Conservation (phyloP, 1,140 invertebrate genomes). For the Drosophila athabasca region DNA sequence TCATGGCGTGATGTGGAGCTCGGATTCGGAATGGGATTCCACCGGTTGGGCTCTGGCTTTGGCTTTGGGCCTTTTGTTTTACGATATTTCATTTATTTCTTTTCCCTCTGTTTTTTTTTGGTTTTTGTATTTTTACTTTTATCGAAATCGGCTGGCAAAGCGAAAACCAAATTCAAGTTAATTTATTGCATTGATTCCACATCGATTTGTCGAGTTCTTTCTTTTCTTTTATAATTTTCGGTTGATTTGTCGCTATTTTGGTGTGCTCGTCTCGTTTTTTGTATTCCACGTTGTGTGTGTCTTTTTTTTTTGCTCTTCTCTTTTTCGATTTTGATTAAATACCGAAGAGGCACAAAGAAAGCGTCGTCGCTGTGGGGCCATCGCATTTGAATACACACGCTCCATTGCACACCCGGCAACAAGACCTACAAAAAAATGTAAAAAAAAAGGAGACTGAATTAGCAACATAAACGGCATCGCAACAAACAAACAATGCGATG, state of each 20-base stretch:
- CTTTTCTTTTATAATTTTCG: constrained; percentile 77
- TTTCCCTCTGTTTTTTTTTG: constrained; percentile 3
- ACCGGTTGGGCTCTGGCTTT: not conserved
- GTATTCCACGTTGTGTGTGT: constrained; percentile 37
- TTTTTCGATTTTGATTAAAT: constrained; percentile 54
- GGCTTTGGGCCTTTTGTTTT: constrained; percentile 28
- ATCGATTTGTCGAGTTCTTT: constrained; percentile 77
- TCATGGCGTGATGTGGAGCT: constrained; percentile 42
- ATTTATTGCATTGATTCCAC: constrained; percentile 79
- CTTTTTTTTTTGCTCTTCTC: constrained; percentile 18
- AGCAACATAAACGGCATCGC: constrained; percentile 9
- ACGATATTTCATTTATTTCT: constrained; percentile 55
- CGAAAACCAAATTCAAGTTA: constrained; percentile 68
- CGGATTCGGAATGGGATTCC: constrained; percentile 4
- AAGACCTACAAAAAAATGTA: not conserved
- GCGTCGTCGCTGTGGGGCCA: constrained; percentile 47
- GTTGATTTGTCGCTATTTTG: constrained; percentile 75
- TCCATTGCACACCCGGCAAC: constrained; percentile 52
- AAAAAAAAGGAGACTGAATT: constrained; percentile 3
- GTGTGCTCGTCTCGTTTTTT: constrained; percentile 67
- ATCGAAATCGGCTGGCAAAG: constrained; percentile 66
- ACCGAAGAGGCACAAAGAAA: constrained; percentile 66
- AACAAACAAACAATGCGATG: constrained; percentile 15
- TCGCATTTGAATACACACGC: constrained; percentile 78
- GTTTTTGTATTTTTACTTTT: constrained; percentile 19